A percentile compares a stretch with the other conserved stretches of the same genome.
Conservation (phyloP, 2,888 invertebrate species). For the Quadroppia sp. region DNA sequence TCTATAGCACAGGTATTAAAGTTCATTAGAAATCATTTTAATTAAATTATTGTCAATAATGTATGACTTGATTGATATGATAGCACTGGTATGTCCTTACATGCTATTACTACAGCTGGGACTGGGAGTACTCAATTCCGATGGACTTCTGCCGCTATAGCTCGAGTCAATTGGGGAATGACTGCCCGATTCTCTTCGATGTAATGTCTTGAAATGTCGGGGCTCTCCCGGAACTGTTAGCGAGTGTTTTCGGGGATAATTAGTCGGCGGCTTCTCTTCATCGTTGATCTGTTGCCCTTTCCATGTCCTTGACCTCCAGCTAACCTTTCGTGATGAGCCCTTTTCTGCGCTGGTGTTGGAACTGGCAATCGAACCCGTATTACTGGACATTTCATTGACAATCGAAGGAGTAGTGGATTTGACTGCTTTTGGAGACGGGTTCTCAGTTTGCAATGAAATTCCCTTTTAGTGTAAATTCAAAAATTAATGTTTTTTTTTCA, state of each 20-base stretch:
- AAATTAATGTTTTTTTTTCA: too few relatives aligned
- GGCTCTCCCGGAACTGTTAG: slow-evolving; percentile 42
- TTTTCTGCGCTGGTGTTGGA: not conserved
- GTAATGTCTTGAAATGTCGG: slow-evolving; percentile 27
- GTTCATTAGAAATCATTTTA: too few relatives aligned
- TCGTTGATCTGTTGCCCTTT: not conserved
- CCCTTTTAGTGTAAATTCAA: not conserved
- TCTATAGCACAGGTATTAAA: slow-evolving; percentile 28
- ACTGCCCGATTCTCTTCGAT: slow-evolving; percentile 36
- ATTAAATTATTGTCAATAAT: not conserved
- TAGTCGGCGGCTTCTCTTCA: not conserved
- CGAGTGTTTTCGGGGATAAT: slow-evolving; percentile 41
- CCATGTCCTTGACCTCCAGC: slow-evolving; percentile 28
- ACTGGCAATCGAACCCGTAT: not conserved
- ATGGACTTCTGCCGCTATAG: slow-evolving; percentile 37
- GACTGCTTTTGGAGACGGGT: not conserved
- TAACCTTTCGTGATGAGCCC: slow-evolving; percentile 9
- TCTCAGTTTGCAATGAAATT: not conserved
- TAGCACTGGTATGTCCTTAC: slow-evolving; percentile 30
- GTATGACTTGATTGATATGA: not conserved
- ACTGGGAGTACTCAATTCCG: slow-evolving; percentile 41
- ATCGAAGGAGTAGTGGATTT: not conserved
- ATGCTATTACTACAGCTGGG: slow-evolving; percentile 41
- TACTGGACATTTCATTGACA: not conserved
- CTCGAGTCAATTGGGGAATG: slow-evolving; percentile 38